Base-by-base conservation (phyloP, 2,888 invertebrate species). In the Nomada flava region DNA sequence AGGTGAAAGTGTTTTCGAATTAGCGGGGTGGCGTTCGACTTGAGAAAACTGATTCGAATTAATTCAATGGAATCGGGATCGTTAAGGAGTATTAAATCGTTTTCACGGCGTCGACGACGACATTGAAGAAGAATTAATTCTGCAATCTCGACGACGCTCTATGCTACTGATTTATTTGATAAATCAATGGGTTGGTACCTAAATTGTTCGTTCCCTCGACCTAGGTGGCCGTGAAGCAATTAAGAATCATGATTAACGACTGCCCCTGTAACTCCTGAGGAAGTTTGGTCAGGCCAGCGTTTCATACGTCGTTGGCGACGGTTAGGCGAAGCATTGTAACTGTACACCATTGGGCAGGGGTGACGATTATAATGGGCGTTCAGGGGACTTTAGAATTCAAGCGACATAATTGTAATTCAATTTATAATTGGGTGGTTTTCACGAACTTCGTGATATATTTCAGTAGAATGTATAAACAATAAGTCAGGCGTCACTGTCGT, bases 191-290 rank as follows among this genome's bases (percentile, higher is more conserved):
- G 69, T 74, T 64, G 83, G 76, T 72, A 71, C 75, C 84, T 86
- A 86, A 89, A 89, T 85, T 86, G 87, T 89, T 84, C 85, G 88
- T 73, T 84, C 85, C 76, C 76, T 79, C 85, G 82, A 84, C 84
- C 76, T 86, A 85, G 85, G 86, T 84, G 81, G 82, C 80, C 78
- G 84, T 79, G 86, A 84, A 83, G 86, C 89, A 89, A 89, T 89
- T 89, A 89, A 89, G 88, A 89, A 85, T 85, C 85, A 89, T 89
- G 89, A 89, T 89, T 89, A 89, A 89, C 88, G 89, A 82, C 75
- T 73, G 67, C 36, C 63, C 81, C 68, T 76, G 86, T 70, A 88
- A 89, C 86, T 89, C 76, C 50, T 42, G 57, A 57, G 50, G 64
- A 89, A 89, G 77, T 88, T 89, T 72, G 71, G 71, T 62, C 73